Percentiles rank a stretch among this genome's conserved stretches.
Conservation (phyloP, 2,888 invertebrate genomes). For the Patella depressa region DNA sequence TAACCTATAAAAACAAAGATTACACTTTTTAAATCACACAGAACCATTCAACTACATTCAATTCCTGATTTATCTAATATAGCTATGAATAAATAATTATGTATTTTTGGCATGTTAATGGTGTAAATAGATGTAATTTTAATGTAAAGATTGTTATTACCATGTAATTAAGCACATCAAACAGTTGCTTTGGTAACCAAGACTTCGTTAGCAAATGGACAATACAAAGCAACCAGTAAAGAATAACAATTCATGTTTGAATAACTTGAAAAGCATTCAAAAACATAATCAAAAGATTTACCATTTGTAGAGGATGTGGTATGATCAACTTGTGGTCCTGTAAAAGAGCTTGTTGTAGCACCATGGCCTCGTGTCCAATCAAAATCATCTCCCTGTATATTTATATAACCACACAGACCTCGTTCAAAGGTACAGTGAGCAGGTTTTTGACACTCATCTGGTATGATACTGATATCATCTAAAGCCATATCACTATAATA, state of each 20-base stretch:
- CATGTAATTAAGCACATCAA: neutral
- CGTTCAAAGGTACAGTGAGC: constrained; percentile 59
- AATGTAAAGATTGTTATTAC: neutral
- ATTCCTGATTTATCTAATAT: neutral
- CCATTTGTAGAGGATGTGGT: constrained; percentile 50
- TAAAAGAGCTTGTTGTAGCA: constrained; percentile 41
- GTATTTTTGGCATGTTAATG: neutral
- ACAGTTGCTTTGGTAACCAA: neutral
- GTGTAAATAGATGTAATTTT: neutral
- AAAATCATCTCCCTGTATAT: constrained; percentile 50
- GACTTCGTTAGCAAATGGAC: neutral
- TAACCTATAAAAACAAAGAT: constrained; percentile 43
- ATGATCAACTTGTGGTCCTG: constrained; percentile 58
- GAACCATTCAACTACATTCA: too few relatives aligned
- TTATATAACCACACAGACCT: constrained; percentile 57
- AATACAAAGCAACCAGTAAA: neutral
- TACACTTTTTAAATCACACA: too few relatives aligned
- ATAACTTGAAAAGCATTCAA: too few relatives aligned
- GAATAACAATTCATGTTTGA: too few relatives aligned
- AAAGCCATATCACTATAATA: constrained; percentile 60
- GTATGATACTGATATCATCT: constrained; percentile 58
- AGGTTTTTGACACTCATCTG: constrained; percentile 51
- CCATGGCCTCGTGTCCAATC: constrained; percentile 58
- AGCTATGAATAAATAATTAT: neutral
- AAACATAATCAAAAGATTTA: constrained; percentile 14